These are phyloP conservation scores for Macaria liturata DNA, from an alignment of 2,888 invertebrate species.

Conservation along the genomic window DNA sequence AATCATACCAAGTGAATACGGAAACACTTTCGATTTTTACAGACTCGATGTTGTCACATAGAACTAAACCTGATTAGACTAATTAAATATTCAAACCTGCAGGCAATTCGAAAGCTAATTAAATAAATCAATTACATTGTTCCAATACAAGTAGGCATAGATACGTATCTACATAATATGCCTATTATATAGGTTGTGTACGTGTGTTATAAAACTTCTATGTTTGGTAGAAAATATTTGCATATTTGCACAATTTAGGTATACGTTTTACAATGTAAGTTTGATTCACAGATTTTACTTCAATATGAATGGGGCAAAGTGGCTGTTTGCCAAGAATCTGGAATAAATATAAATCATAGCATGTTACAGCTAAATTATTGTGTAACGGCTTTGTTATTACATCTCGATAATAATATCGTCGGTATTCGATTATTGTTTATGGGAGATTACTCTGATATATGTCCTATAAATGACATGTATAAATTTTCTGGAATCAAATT, in stretches of 20 bases:
- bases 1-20: no score
- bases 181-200: slow-evolving; percentile 17
- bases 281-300: slow-evolving; percentile 18
- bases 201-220: slow-evolving; percentile 31
- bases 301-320: slow-evolving; percentile 17
- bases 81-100: no score
- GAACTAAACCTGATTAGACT: no score
- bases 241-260: slow-evolving; percentile 23
- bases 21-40: no score
- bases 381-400: slow-evolving; percentile 2
- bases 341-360: slow-evolving; percentile 15
- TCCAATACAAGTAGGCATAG: slow-evolving; percentile 11
- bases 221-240: slow-evolving; percentile 21
- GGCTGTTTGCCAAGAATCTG: slow-evolving; percentile 20
- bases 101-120: slow-evolving; percentile 1
- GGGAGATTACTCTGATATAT: no score
- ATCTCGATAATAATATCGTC: no score
- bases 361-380: slow-evolving; percentile 8
- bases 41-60: no score
- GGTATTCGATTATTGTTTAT: no score
- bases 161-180: neutral
- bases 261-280: slow-evolving; percentile 19
- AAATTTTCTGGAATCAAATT: no score
- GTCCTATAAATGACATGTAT: no score
- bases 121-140: slow-evolving; percentile 17